Conservation (phyloP, 2,888 invertebrate genomes). For the Hecatera dysodea region DNA sequence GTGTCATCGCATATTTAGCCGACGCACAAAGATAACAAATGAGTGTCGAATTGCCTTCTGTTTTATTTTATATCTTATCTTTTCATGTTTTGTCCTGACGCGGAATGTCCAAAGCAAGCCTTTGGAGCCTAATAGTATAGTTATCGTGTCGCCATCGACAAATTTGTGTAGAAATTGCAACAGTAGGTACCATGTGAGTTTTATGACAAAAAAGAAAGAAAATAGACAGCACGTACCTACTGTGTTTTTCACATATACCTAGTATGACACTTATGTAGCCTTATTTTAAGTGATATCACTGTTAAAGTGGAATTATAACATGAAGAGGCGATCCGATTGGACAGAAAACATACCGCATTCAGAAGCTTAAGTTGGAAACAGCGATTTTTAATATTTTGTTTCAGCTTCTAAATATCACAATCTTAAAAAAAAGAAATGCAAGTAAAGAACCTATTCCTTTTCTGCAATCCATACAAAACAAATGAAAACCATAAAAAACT, state of each 20-base stretch:
- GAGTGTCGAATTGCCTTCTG: not conserved
- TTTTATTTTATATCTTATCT: slow-evolving; percentile 3
- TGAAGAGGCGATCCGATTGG: no score
- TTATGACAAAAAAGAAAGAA: not conserved
- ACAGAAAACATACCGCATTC: no score
- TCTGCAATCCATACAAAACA: slow-evolving; percentile 15
- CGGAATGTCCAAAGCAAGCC: not conserved
- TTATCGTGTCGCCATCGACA: not conserved
- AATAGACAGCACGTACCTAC: no score
- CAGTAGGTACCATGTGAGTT: not conserved
- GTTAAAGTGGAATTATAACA: no score
- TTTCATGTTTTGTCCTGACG: slow-evolving; percentile 1
- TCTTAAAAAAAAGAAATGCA: not conserved
- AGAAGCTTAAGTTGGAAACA: no score
- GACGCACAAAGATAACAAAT: slow-evolving; percentile 6
- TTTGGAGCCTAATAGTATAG: not conserved
- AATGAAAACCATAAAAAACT: not conserved
- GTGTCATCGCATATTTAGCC: not conserved
- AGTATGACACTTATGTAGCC: no score
- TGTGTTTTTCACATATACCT: no score
- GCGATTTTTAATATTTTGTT: no score
- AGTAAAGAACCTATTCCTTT: not conserved
- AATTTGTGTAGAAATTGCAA: slow-evolving; percentile 2
- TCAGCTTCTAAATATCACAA: no score
- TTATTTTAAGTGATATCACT: no score